Evolutionary conservation across 2,797 vertebrate genomes (phyloP), one percentile per base, ranked within the genome.

Genomic region (Muraenolepis orangiensis): DNA sequence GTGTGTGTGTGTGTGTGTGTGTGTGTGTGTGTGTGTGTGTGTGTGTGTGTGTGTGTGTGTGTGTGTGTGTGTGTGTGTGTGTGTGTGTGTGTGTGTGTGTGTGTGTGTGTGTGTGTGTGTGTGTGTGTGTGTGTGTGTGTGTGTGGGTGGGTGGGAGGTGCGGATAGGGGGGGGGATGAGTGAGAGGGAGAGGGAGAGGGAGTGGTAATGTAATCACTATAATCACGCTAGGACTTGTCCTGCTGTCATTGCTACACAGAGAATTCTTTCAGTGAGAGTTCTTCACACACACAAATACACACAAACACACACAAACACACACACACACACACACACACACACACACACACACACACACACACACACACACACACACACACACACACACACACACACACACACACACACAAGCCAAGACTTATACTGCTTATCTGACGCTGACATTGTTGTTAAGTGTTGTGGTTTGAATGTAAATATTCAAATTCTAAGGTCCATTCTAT

Each of bases 191-290:
- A 10, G 57, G 23, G 1, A 51, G 51, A 11, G 51, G 57, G 23
- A 64, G 23, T 26, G 57, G 23, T 64, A 26, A 26, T 38, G 29
- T 66, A 72, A 69, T 73, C 66, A 6, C 32, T 3, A 6, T 14
- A 0, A 75, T 85, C 83, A 26, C 78, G 89, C 78, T 1, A 20
- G 40, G 72, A 74, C 86, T 61, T 81, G 85, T 76, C 57, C 12
- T 73, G 30, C 57, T 73, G 73, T 72, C 78, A 34, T 28, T 16
- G 29, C 66, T 38, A 23, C 69, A 38, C 36, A 28, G 34, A 23
- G 64, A 66, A 66, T 23, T 20, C 51, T 57, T 57, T 23, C 4
- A 57, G 51, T 57, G 51, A 57, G n/a, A 57, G 51, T 57, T 23
- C 51, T 57, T 23, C 20, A 57, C 51, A 57, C 20, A 57, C 51